These are phyloP conservation scores for Allygus modestus DNA, from an alignment of 2,888 invertebrate genomes.

Conservation along the genomic window DNA sequence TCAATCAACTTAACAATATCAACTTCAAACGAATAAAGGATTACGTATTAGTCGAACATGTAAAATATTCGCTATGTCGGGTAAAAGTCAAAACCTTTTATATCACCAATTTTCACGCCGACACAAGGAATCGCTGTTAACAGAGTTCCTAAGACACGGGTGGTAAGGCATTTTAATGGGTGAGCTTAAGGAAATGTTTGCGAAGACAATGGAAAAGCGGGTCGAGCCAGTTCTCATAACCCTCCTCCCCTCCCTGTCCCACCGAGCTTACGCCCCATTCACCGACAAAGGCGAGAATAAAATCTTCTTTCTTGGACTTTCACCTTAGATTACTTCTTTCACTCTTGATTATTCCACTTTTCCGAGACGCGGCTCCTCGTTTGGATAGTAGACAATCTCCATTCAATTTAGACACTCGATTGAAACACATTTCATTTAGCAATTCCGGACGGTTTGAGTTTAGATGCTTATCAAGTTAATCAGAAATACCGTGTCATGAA, in stretches of 20 bases:
- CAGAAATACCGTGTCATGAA: neutral
- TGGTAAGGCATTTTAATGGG: conserved; percentile 58
- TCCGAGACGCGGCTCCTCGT: conserved; percentile 15
- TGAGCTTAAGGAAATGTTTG: conserved; percentile 61
- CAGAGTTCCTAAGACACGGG: conserved; percentile 42
- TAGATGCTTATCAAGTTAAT: conserved; percentile 26
- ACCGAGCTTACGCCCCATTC: conserved; percentile 33
- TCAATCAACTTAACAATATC: no score
- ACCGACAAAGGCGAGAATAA: conserved; percentile 56
- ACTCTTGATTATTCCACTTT: conserved; percentile 55
- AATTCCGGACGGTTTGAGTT: conserved; percentile 14
- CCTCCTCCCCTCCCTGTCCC: neutral
- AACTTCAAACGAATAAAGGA: no score
- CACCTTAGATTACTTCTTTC: conserved; percentile 57
- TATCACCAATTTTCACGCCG: no score
- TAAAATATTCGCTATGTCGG: no score
- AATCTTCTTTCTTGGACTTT: conserved; percentile 56
- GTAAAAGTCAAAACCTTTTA: no score
- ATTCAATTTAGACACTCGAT: conserved; percentile 47
- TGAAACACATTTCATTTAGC: conserved; percentile 38
- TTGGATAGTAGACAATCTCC: conserved; percentile 43
- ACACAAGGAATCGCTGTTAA: conserved; percentile 39
- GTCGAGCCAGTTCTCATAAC: conserved; percentile 41
- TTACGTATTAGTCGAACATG: no score
- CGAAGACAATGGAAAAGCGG: conserved; percentile 53